Conservation (phyloP, 2,888 invertebrate species). For the Melieria crassipennis region DNA sequence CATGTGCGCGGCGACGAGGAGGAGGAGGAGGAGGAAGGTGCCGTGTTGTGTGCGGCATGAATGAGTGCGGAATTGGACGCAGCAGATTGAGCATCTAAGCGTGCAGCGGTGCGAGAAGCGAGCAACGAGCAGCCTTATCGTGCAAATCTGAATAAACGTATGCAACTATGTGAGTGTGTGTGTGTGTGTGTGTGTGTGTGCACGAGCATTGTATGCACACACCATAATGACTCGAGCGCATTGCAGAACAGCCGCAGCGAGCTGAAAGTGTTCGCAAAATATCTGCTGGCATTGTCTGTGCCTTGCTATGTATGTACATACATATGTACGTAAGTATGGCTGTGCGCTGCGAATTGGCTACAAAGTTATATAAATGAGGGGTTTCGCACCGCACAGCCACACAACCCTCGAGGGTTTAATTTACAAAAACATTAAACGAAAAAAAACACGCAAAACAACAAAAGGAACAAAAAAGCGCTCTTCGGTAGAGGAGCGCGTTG, state of each 20-base stretch:
- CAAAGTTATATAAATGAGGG: constrained; percentile 12
- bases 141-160: neutral
- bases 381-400: constrained; percentile 13
- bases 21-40: neutral
- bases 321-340: neutral
- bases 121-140: neutral
- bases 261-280: neutral
- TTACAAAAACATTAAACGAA: constrained; percentile 20
- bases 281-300: neutral
- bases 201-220: neutral
- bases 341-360: constrained; percentile 1
- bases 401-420: constrained; percentile 32
- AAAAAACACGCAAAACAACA: too few relatives aligned
- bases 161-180: neutral
- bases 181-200: neutral
- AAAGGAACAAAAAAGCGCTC: too few relatives aligned
- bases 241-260: neutral
- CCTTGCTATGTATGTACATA: neutral
- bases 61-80: neutral
- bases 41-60: neutral
- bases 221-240: neutral
- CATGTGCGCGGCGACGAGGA: neutral
- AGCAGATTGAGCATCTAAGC: neutral
- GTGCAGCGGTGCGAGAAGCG: neutral
- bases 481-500: too few relatives aligned